Evolutionary conservation across 1,140 invertebrate genomes (phyloP).

Genomic region (Parasteatoda tepidariorum): DNA sequence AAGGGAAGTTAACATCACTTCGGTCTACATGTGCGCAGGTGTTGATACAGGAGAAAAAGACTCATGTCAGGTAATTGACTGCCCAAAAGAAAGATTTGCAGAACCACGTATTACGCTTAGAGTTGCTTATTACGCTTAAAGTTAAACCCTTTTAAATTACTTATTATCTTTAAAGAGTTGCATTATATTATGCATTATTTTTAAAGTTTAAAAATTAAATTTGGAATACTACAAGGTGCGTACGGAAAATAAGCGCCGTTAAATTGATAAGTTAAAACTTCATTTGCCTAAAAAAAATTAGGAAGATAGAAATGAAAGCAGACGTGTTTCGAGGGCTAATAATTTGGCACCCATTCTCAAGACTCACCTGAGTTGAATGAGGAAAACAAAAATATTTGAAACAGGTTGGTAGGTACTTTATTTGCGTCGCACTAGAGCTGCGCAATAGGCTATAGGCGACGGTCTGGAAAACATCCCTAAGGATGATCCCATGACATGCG

Average conservation of each 20-base stretch:
- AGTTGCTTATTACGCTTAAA: neutral
- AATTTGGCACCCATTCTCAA: no score
- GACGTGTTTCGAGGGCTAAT: no score
- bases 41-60: conserved; percentile 89
- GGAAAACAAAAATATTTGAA: no score
- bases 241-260: neutral
- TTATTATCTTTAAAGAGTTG: neutral
- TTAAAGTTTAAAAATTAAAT: neutral
- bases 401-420: no score
- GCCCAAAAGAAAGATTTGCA: neutral
- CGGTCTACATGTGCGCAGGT: conserved; percentile 80
- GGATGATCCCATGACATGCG: no score
- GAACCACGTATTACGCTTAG: neutral
- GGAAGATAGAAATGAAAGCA: no score
- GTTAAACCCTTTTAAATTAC: neutral
- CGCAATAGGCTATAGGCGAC: no score
- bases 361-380: no score
- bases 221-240: neutral
- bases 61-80: conserved; percentile 72
- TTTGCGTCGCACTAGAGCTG: no score
- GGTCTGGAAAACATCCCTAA: no score
- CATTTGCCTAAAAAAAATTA: no score
- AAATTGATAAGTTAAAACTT: neutral
- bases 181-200: neutral
- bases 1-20: conserved; percentile 54